Conservation (phyloP, 2,888 invertebrate genomes). For the Pegoplata infirma region DNA sequence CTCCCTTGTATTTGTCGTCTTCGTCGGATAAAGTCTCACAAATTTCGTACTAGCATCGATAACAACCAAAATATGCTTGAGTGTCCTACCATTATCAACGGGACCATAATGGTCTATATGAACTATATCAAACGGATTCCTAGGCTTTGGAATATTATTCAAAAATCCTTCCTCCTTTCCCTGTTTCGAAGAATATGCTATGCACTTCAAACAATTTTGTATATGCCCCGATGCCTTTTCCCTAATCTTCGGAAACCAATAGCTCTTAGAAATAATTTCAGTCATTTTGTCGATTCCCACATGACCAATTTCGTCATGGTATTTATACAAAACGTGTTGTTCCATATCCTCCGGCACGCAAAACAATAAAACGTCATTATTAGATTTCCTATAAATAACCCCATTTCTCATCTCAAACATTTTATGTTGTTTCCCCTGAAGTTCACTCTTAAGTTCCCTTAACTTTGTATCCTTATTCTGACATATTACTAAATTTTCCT, state of each 20-base stretch:
- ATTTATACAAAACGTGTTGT: slow-evolving; percentile 47
- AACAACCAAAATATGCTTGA: slow-evolving; percentile 45
- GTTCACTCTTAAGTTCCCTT: not conserved
- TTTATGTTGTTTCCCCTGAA: not conserved
- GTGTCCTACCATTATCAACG: slow-evolving; percentile 21
- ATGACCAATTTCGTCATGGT: slow-evolving; percentile 54
- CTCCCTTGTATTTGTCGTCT: slow-evolving; percentile 42
- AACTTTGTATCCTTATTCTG: slow-evolving; percentile 32
- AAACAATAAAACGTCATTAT: slow-evolving; percentile 33
- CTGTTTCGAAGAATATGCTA: slow-evolving; percentile 34
- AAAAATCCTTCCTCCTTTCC: slow-evolving; percentile 43
- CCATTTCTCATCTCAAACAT: slow-evolving; percentile 51
- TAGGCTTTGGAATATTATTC: slow-evolving; percentile 41
- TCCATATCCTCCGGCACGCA: slow-evolving; percentile 42
- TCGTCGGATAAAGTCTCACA: slow-evolving; percentile 43
- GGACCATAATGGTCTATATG: slow-evolving; percentile 51
- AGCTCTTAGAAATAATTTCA: slow-evolving; percentile 38
- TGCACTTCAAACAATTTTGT: slow-evolving; percentile 49
- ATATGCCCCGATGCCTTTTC: slow-evolving; percentile 29
- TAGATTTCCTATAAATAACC: slow-evolving; percentile 39
- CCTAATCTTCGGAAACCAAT: slow-evolving; percentile 32
- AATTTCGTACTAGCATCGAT: slow-evolving; percentile 53
- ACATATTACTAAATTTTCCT: slow-evolving; percentile 51
- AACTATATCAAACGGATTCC: slow-evolving; percentile 31
- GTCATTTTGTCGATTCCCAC: slow-evolving; percentile 41